Evolutionary conservation across 2,888 invertebrate species (phyloP), one percentile per base, ranked within the genome.

Genomic region (Pammene aurita): DNA sequence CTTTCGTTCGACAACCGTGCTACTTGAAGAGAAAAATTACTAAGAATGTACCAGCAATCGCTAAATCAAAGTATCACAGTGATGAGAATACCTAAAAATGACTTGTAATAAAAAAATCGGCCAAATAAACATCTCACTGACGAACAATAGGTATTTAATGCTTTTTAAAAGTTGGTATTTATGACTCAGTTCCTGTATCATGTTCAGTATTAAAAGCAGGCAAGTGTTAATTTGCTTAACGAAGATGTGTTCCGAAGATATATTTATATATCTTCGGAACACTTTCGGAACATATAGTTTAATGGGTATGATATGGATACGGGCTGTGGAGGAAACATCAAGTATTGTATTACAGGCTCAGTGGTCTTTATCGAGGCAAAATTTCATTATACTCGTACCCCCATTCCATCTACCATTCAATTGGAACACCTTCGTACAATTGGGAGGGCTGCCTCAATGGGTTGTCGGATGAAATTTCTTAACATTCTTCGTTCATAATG

Each of bases 391-490:
- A 90, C 84, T 77, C 89, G 84, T 87, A 85, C 89, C 92, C 86
- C 86, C 84, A 84, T 87, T 86, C 87, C 86, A 83, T 85, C 85
- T 81, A 87, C 87, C 83, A 89, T 92, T 92, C 89, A 91, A 90
- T 89, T 84, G 87, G 89, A 90, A 92, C 92, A 92, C 92, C 92
- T 92, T 86, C 86, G 80, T 84, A 92, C 91, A 92, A 92, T 90
- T 87, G 88, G 87, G 84, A 89, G 89, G 92, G 91, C 84, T 84
- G 88, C 85, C 84, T 91, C 87, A 92, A 92, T 92, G 88, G 92
- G 89, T 89, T 89, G 88, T 87, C 87, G 89, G 91, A 92, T 92
- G 88, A 92, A 91, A 92, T 92, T 92, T 92, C 92, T 92, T 89
- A 90, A 90, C 88, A 89, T 89, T 90, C 89, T 88, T 87, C 88